Evolutionary conservation across 2,113 vertebrate species (phyloP).

Genomic region (Corythornis madagascariensis): DNA sequence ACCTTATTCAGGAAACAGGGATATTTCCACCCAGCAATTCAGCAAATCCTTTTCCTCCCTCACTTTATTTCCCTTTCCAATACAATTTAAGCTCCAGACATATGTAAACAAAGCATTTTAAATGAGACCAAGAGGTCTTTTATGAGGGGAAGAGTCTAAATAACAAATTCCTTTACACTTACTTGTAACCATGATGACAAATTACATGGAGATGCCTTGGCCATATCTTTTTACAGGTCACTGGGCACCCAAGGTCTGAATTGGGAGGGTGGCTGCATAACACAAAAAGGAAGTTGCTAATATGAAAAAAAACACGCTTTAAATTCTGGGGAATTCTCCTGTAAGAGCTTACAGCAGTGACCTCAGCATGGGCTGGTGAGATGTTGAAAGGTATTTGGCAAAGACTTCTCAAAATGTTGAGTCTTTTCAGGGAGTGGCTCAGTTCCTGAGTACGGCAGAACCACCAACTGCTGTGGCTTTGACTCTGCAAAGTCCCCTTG

Average conservation of each 20-base stretch:
- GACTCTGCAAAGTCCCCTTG: fast-evolving
- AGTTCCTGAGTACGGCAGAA: fast-evolving
- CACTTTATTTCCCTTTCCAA: not conserved
- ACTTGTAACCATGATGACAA: not conserved
- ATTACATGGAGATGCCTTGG: fast-evolving
- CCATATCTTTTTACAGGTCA: fast-evolving
- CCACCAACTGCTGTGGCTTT: fast-evolving
- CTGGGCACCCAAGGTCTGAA: not conserved
- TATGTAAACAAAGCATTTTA: not conserved
- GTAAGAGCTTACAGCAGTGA: not conserved
- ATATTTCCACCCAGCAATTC: not conserved
- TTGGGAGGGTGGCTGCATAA: fast-evolving
- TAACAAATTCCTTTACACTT: not conserved
- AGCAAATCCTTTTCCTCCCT: fast-evolving
- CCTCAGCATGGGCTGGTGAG: not conserved
- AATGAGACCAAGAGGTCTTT: not conserved
- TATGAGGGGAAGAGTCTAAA: not conserved
- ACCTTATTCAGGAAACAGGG: not conserved
- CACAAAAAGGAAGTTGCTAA: not conserved
- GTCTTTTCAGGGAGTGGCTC: not conserved
- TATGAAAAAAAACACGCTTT: not conserved
- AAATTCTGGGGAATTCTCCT: not conserved
- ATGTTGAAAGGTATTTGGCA: not conserved
- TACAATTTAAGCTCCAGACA: not conserved
- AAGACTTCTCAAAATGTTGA: fast-evolving